Evolutionary conservation across 2,113 vertebrate genomes (phyloP).

Genomic region (Gymnobelideus leadbeateri): DNA sequence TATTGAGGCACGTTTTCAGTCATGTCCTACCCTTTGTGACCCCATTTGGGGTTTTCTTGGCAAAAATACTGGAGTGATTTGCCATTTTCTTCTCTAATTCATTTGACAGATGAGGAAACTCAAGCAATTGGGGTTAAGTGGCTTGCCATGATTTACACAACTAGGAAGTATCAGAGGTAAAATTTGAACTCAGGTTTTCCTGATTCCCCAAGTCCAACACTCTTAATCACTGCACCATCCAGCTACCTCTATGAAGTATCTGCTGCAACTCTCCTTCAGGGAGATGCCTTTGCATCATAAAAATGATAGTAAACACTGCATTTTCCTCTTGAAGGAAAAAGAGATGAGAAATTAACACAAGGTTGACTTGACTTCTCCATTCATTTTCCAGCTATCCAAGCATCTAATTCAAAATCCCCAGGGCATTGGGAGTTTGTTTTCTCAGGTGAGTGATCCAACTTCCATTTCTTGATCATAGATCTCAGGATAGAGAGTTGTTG

Average conservation of each 20-base stretch:
- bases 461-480: neutral
- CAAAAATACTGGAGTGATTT: too few species aligned
- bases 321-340: slow-evolving; percentile 18
- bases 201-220: neutral
- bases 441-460: slow-evolving; percentile 69
- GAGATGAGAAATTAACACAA: neutral
- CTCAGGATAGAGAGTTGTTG: neutral
- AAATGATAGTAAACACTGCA: neutral
- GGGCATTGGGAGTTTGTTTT: slow-evolving; percentile 72
- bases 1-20: neutral
- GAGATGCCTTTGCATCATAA: neutral
- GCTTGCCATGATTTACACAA: neutral
- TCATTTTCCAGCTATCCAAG: slow-evolving; percentile 77
- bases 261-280: neutral
- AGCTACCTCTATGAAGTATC: neutral
- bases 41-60: neutral
- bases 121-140: neutral
- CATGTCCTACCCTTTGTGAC: too few species aligned
- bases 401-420: slow-evolving; percentile 69
- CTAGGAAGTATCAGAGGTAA: neutral
- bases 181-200: neutral
- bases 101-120: too few species aligned
- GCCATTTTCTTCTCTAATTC: too few species aligned
- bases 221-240: neutral
- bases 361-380: neutral